These are phyloP conservation scores for Passer montanus DNA, from an alignment of 2,113 vertebrate genomes.

Conservation along the genomic window DNA sequence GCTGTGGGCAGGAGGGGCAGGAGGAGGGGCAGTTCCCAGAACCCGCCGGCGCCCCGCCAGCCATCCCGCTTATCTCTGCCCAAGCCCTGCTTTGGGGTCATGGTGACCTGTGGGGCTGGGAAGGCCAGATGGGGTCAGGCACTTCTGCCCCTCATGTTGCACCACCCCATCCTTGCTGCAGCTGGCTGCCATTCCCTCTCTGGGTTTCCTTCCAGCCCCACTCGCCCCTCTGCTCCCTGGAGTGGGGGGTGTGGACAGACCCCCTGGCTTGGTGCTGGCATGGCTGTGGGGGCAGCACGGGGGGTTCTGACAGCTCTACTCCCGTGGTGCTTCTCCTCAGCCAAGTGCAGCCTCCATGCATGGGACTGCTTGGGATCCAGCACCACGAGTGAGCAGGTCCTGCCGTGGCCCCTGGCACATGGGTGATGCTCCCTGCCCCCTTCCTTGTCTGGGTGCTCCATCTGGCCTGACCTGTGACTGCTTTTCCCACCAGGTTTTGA, in stretches of 20 bases:
- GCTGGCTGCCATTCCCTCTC: background rate
- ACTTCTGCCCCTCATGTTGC: background rate
- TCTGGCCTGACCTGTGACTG: rapidly evolving
- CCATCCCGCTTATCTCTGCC: background rate
- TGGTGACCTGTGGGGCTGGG: rapidly evolving
- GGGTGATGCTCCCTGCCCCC: background rate
- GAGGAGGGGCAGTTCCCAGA: conserved; percentile 53
- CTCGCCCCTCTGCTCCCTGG: background rate
- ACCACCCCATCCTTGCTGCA: rapidly evolving
- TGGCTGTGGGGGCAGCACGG: rapidly evolving
- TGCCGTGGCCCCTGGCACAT: rapidly evolving
- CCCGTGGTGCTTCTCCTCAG: background rate
- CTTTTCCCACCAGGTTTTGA: background rate
- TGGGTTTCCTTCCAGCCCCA: background rate
- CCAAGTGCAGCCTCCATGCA: rapidly evolving
- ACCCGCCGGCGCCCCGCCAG: rapidly evolving
- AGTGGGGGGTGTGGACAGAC: background rate
- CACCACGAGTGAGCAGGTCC: background rate
- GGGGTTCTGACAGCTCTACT: background rate
- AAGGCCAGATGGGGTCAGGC: background rate
- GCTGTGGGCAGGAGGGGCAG: background rate
- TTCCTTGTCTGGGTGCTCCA: background rate
- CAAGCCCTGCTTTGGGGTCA: background rate
- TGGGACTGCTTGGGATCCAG: rapidly evolving
- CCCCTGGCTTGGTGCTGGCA: rapidly evolving